Evolutionary conservation across 2,888 invertebrate genomes (phyloP).

Genomic region (Hirtodrosophila duncani): DNA sequence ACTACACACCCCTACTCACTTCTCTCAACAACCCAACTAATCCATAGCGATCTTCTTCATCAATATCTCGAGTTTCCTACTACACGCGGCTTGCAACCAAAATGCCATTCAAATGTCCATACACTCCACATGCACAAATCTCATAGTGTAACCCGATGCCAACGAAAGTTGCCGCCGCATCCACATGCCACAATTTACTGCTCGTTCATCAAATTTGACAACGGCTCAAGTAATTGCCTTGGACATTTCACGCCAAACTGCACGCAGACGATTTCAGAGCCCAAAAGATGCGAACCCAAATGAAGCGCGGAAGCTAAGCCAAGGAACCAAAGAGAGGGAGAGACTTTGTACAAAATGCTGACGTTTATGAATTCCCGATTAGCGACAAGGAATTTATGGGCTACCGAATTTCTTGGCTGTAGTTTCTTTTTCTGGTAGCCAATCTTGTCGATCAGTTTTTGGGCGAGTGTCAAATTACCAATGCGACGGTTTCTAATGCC

Average conservation of each 20-base stretch:
- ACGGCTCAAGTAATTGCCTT: constrained; percentile 65
- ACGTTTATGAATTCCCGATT: constrained; percentile 63
- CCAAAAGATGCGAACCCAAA: constrained; percentile 22
- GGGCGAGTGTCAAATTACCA: constrained; percentile 41
- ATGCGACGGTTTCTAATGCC: constrained; percentile 49
- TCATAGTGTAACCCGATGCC: constrained; percentile 37
- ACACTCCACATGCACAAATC: constrained; percentile 4
- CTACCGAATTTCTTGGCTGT: constrained; percentile 58
- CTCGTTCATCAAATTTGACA: constrained; percentile 68
- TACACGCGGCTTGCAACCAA: too few species aligned
- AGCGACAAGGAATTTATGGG: constrained; percentile 66
- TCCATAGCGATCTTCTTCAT: too few species aligned
- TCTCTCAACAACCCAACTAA: too few species aligned
- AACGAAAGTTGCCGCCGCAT: constrained; percentile 26
- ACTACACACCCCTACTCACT: too few species aligned
- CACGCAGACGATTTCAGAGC: constrained; percentile 65
- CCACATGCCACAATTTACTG: constrained; percentile 56
- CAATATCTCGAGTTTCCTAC: too few species aligned
- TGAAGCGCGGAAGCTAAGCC: constrained; percentile 41
- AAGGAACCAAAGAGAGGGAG: neutral
- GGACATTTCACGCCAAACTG: constrained; percentile 68
- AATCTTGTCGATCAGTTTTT: constrained; percentile 9
- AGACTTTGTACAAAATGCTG: constrained; percentile 34
- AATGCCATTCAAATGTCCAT: too few species aligned
- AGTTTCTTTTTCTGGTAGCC: neutral